Base-by-base conservation (phyloP, 1,140 invertebrate genomes). In the Neodiprion virginianus region DNA sequence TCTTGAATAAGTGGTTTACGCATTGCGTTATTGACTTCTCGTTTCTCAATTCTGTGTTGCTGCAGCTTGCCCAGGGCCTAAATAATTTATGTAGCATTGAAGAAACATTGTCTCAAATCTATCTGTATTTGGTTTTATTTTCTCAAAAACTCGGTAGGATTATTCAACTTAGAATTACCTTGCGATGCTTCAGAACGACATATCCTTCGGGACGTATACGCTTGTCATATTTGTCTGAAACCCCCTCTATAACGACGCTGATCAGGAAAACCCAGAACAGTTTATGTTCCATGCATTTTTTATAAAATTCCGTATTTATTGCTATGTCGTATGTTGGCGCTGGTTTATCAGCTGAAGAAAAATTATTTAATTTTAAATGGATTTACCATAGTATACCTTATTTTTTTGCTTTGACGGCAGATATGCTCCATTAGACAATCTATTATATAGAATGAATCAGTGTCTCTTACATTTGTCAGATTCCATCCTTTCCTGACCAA, bases 401-500 rank as follows among this genome's bases (percentile, higher is more conserved):
- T 67, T 40, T 40, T 17, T 14, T 48, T n/a, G 12, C 48, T 50
- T 49, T 50, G 66, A 75, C 9, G 65, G 53, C 23, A 77, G 48
- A 67, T 48, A 50, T 48, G 12, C 11, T 40, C 2, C 28, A 40
- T 17, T 53, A 74, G 23, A 40, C 10, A 1, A 71, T 66, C 40
- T 69, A 76, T 67, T 72, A 66, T 68, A 28, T 11, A 69, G 40
- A 66, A 50, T 65, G 17, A 72, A 61, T 72, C 48, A 68, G 1
- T 47, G 28, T 69, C 14, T 68, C 53, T 78, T 77, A 86, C 85
- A 73, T 86, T 96, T 97, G 85, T 97, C 96, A 28, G 89, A 86
- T 82, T 96, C 96, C 12, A 89, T 88, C 79, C 94, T 93, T 67
- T 93, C 91, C 82, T 94, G 92, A 0, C 95, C 96, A 77, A 98